Conservation (phyloP, 2,113 vertebrate genomes). For the Genyomyrus donnyi region DNA sequence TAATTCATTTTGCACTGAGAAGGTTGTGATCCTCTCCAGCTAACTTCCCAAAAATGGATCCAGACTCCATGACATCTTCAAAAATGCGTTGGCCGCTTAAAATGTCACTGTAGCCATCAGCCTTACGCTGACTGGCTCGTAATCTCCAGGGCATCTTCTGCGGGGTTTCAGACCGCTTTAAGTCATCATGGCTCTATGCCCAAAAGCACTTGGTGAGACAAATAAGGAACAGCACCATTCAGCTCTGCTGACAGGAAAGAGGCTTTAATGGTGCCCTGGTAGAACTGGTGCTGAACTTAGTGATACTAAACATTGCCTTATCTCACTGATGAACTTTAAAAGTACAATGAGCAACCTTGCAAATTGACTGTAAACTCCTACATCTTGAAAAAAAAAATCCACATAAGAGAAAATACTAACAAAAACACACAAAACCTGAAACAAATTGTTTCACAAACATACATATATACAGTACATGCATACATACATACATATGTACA, state of each 20-base stretch:
- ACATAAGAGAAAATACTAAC: too few relatives aligned
- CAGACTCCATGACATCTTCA: neutral
- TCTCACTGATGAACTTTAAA: neutral
- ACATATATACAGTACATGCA: neutral
- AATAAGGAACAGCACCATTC: neutral
- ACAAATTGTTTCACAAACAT: neutral
- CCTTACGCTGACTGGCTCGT: neutral
- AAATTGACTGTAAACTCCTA: neutral
- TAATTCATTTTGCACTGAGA: neutral
- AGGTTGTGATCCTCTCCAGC: neutral
- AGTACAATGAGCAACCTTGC: neutral
- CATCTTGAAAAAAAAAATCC: neutral
- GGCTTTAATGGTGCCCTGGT: neutral
- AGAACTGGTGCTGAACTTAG: neutral
- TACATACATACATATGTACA: neutral
- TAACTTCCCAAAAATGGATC: neutral
- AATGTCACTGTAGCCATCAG: neutral
- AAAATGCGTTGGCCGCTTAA: neutral
- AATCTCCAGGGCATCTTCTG: neutral
- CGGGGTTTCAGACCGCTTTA: neutral
- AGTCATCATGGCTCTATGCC: conserved; percentile 1
- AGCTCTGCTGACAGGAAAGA: conserved; percentile 8
- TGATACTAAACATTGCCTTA: neutral
- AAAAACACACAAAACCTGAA: neutral
- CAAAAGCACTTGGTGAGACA: neutral